Conservation (phyloP, 2,888 invertebrate species). For the Thecocarcelia acutangulata region DNA sequence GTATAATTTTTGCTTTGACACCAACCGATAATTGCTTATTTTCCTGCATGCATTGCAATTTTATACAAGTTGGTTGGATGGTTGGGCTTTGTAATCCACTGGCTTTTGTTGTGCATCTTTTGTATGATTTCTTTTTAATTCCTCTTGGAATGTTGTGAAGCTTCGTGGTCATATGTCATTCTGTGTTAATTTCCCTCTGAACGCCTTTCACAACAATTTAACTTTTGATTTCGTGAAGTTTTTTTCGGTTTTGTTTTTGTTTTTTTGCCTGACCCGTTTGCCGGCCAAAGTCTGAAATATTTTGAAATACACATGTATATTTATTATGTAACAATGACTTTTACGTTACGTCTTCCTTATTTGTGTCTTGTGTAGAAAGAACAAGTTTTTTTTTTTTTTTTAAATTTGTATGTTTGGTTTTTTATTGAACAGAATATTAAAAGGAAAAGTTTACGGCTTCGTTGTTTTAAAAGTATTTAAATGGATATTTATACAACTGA, state of each 20-base stretch:
- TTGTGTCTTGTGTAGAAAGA: neutral
- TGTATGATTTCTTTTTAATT: constrained; percentile 26
- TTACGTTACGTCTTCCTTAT: constrained; percentile 22
- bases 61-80: neutral
- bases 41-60: neutral
- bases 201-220: constrained; percentile 25
- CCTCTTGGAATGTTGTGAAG: constrained; percentile 47
- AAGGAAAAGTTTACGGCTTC: too few relatives aligned
- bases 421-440: too few relatives aligned
- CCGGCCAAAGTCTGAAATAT: constrained; percentile 6
- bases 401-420: neutral
- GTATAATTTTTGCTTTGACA: constrained; percentile 10
- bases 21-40: neutral
- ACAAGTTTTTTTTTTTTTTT: neutral
- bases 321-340: constrained; percentile 48
- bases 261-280: neutral
- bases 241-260: neutral
- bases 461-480: too few relatives aligned
- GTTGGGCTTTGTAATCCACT: neutral
- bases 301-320: neutral
- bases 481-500: too few relatives aligned
- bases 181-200: constrained; percentile 20
- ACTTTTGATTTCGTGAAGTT: neutral
- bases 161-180: constrained; percentile 63
- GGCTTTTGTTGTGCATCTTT: neutral